Conservation (phyloP, 1,140 invertebrate genomes). For the Bombus polaris region DNA sequence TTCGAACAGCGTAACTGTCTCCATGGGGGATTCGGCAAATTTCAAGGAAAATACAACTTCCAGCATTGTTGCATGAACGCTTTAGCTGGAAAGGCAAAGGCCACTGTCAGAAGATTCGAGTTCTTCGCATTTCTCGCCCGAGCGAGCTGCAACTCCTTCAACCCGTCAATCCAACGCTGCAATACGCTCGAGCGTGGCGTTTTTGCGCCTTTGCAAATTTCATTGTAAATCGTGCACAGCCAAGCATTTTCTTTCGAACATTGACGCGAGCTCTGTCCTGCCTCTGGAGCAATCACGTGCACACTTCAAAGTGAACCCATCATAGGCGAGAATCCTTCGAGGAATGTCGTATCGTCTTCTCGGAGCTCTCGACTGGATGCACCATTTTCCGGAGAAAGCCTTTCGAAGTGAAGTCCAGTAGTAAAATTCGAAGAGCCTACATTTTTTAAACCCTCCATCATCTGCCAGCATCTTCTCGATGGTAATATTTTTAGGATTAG, state of each 20-base stretch:
- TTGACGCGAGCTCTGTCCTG: not conserved
- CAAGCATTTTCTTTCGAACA: not conserved
- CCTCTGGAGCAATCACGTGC: not conserved
- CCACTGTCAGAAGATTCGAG: not conserved
- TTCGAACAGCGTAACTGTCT: not conserved
- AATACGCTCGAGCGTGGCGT: not conserved
- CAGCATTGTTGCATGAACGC: not conserved
- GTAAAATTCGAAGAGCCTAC: not conserved
- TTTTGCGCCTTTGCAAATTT: slow-evolving; percentile 1
- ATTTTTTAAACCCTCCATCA: not conserved
- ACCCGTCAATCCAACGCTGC: not conserved
- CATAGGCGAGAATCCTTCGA: not conserved
- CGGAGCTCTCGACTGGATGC: not conserved
- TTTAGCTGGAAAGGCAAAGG: not conserved
- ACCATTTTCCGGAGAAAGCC: not conserved
- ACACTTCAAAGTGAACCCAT: not conserved
- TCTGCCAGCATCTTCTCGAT: too few species aligned
- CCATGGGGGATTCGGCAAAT: not conserved
- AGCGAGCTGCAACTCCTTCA: not conserved
- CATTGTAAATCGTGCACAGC: not conserved
- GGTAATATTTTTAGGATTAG: too few species aligned
- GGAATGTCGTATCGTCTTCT: not conserved
- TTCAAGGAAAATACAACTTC: slow-evolving; percentile 5
- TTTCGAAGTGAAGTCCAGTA: not conserved
- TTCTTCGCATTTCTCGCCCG: not conserved